phyloP scores from a whole-genome alignment of 2,888 invertebrate genomes.

The Diarsia dahlii region DNA sequence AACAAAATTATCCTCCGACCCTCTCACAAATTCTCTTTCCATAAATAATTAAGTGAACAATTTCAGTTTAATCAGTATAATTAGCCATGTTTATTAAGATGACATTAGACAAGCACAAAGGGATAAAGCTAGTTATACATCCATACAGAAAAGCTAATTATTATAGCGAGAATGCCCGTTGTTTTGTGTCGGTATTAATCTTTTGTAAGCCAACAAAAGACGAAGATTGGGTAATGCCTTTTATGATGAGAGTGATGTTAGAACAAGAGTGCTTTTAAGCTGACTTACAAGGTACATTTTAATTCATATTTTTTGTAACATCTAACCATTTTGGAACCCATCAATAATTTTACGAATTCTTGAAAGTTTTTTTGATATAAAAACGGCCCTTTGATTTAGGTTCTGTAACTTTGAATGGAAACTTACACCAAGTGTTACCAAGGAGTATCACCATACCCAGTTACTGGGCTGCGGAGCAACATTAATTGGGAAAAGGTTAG shows the following conservation, averaged over 20 bases:
- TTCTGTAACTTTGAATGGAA: background rate
- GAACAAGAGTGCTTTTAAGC: conserved; percentile 26
- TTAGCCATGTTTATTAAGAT: conserved; percentile 48
- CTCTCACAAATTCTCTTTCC: conserved; percentile 41
- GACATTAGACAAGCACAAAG: conserved; percentile 54
- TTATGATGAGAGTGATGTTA: conserved; percentile 38
- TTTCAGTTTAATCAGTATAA: conserved; percentile 37
- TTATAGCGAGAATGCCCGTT: conserved; percentile 55
- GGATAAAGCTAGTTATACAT: conserved; percentile 37
- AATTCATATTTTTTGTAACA: conserved; percentile 4
- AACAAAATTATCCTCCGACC: conserved; percentile 19
- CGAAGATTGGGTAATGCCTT: conserved; percentile 64
- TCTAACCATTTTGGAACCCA: background rate
- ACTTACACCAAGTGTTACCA: background rate
- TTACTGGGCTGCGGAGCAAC: background rate
- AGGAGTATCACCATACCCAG: background rate
- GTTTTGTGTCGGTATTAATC: conserved; percentile 65
- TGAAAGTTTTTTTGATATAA: background rate
- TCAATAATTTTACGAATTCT: background rate
- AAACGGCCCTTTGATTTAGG: background rate
- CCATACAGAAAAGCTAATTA: conserved; percentile 49
- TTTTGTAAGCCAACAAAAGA: conserved; percentile 66
- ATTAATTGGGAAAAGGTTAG: background rate
- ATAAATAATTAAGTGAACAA: conserved; percentile 41
- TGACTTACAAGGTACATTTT: conserved; percentile 13